Evolutionary conservation across 1,140 invertebrate species (phyloP), one percentile per base, ranked within the genome.

Genomic region (Cepaea nemoralis): DNA sequence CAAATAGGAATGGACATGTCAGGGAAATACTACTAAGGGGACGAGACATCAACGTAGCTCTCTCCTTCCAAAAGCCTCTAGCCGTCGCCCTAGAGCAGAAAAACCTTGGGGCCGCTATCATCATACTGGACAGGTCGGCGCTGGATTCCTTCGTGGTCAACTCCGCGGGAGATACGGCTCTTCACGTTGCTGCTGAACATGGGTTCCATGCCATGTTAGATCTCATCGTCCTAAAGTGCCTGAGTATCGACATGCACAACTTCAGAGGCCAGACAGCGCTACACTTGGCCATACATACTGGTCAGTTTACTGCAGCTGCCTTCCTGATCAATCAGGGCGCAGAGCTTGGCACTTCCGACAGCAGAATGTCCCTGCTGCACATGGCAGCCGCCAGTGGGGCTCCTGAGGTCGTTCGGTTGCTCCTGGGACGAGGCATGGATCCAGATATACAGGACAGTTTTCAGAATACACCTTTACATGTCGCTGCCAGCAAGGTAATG

Each of bases 391-490:
- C 35, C 40, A 55, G 42, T 73, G 78, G 70, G 22, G 48, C 35
- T 14, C 24, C 10, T 16, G 37, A 59, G 24, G 50, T 71, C 16
- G 33, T 73, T 14, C 24, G 48, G 24, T 1, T 55, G 19, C 35
- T 81, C 14, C 22, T 63, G 27, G 50, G 27, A 74, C 19, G 37
- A 48, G 50, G 55, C 3, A 31, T 37, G 27, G 42, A 66, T 27
- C n/a, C 73, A 6, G 77, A 76, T 39, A 14, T 40, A 19, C 27
- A 24, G 37, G 80, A 82, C 35, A 31, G 10, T n/a, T 45, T 33
- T 14, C 70, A 66, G 19, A 77, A 82, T 33, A 82, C 73, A 8
- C 71, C 74, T 5, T 40, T 82, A 5, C 80, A 82, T 55, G 33
- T 82, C 0, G 73, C 80, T 2, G 74, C 50, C 31, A 67, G 59